Conservation (phyloP, 2,113 vertebrate genomes). For the Atherinomorus stipes region DNA sequence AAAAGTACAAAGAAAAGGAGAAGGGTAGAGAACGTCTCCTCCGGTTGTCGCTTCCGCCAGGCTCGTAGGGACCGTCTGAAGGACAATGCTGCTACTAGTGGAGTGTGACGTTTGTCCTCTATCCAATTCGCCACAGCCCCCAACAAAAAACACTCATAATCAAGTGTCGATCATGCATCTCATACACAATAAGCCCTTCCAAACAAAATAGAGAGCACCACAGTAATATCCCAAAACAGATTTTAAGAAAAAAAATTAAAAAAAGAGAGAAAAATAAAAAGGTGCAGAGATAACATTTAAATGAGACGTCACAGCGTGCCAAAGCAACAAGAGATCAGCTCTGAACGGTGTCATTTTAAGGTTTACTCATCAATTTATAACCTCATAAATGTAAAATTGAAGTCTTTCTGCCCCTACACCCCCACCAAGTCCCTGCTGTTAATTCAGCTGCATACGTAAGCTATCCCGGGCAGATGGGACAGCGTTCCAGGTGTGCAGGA, state of each 20-base stretch:
- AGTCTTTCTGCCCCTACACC: neutral
- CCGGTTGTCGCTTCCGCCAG: slow-evolving; percentile 67
- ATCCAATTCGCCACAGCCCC: slow-evolving; percentile 68
- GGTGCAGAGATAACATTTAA: slow-evolving; percentile 39
- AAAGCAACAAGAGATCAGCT: slow-evolving; percentile 26
- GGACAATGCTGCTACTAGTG: slow-evolving; percentile 78
- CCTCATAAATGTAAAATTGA: slow-evolving; percentile 6
- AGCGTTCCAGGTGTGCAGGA: slow-evolving; percentile 18
- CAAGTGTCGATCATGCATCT: slow-evolving; percentile 68
- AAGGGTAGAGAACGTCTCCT: slow-evolving; percentile 75
- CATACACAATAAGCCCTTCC: slow-evolving; percentile 49
- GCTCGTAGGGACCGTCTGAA: slow-evolving; percentile 76
- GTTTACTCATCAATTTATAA: slow-evolving; percentile 8
- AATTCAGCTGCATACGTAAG: neutral
- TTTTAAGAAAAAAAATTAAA: neutral
- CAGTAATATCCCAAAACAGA: slow-evolving; percentile 31
- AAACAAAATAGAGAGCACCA: slow-evolving; percentile 42
- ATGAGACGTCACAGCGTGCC: slow-evolving; percentile 26
- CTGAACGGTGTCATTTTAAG: neutral
- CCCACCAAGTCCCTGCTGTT: neutral
- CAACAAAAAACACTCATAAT: slow-evolving; percentile 74
- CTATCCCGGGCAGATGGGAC: neutral
- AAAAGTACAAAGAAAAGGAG: slow-evolving; percentile 45
- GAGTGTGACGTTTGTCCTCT: slow-evolving; percentile 79
- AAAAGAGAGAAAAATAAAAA: slow-evolving; percentile 36